Base-by-base conservation (phyloP, 2,888 invertebrate genomes). In the Helicoverpa assulta region DNA sequence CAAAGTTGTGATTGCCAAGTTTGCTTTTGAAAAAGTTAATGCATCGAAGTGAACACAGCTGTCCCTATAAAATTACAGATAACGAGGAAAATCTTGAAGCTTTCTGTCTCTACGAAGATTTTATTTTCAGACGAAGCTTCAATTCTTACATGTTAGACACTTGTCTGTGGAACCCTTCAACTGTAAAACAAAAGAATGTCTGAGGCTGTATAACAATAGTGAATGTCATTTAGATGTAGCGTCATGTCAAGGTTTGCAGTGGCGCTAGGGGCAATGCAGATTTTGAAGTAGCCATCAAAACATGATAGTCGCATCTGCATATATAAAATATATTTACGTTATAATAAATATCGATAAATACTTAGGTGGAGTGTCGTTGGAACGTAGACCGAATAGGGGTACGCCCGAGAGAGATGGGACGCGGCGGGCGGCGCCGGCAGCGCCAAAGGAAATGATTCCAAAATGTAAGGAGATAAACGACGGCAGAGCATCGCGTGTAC, bases 121-220 rank as follows among this genome's bases (percentile, higher is more conserved):
- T 82, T 58, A 50, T 5, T 65, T 81, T 70, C 59, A 72, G 62
- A 76, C 72, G 61, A 72, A 72, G 76, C 74, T 73, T 76, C 80
- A 78, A 72, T 78, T 76, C 68, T 71, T 70, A 67, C 69, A 81
- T 60, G 78, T 81, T 76, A 82, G 67, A 73, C 69, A 73, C 70
- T 76, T 58, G 69, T 76, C 73, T 64, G 59, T 72, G 47, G 59
- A 60, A 60, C 82, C 68, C 86, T 84, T 84, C 77, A 82, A 73
- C 56, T 70, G 67, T 67, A 50, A 83, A 85, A 88, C 88, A 88
- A 87, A 85, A 86, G 88, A 86, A 80, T 79, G 76, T 79, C 85
- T 86, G 84, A 67, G 64, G 74, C 64, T 68, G 72, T 61, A 77
- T 78, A 83, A 86, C 86, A 87, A 88, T 86, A 85, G 85, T 78